Base-by-base conservation (phyloP, 2,888 invertebrate species). In the Pristionchus mayeri region DNA sequence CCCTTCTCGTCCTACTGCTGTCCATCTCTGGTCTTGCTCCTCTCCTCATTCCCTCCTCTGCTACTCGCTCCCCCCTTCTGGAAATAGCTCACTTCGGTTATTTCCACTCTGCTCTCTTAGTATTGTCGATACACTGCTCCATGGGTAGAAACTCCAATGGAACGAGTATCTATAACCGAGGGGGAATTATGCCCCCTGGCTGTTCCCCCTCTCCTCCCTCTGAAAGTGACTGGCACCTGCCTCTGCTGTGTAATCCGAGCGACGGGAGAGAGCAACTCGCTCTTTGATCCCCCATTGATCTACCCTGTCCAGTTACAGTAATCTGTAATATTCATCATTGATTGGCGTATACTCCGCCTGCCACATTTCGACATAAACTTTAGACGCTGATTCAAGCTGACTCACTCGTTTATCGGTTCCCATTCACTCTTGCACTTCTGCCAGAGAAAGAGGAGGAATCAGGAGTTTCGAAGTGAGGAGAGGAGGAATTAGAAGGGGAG, bases 181-280 rank as follows among this genome's bases (percentile, higher is more conserved):
- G n/a, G n/a, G n/a, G n/a, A n/a, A n/a, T n/a, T n/a, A n/a, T n/a
- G n/a, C n/a, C n/a, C 30, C 63, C 16, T 63, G 57, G 57, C 63
- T 63, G 63, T 34, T 34, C 63, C 63, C 63, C 34, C 63, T 63
- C 63, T 63, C 30, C 13, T 57, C 63, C 34, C 63, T 34, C 16
- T 34, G 63, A 63, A 63, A 63, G 63, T 34, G 63, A 63, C 63
- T 63, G 63, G 34, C 63, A 63, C 63, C 63, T 63, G 63, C 30
- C 57, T 57, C 21, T 2, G 21, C n/a, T 7, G 57, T 57, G 57
- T 57, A 57, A 57, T 57, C 21, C 57, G 57, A 57, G 44, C 6
- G 44, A 44, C 6, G 44, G 11, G n/a, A 57, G 24, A 27, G 27
- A 57, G 57, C 21, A 57, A 57, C 57, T 57, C 24, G 57, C n/a